Base-by-base conservation (phyloP, 2,797 vertebrate genomes). In the Calcarius lapponicus region DNA sequence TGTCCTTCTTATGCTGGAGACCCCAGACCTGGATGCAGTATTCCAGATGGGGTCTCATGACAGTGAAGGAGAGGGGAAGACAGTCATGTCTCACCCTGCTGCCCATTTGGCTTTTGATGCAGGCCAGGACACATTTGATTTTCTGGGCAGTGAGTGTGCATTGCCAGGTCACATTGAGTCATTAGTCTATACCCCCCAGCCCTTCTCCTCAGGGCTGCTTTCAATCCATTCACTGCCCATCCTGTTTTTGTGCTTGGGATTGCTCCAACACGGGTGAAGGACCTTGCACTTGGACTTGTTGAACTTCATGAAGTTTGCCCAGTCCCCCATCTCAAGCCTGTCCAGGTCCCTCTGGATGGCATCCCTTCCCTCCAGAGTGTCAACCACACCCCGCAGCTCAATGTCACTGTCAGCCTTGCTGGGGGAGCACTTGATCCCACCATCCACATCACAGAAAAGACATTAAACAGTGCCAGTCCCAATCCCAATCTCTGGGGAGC, bases 361-460 rank as follows among this genome's bases (percentile, higher is more conserved):
- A 47, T 17, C 11, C 34, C 25, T 78, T 71, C 26, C 25, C 58
- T 53, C 21, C 25, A 43, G 8, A 3, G 1, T 29, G 24, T n/a
- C 3, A 1, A 22, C 54, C 22, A 15, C 29, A 54, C 4, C 13
- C 17, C 31, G 40, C 13, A 47, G 15, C 4, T 51, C 2, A 0
- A 12, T 42, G 53, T 28, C 15, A 32, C 14, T 3, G 1, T 8
- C 73, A 72, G 3, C 18, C 40, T 47, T 48, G 9, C 20, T 60
- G 58, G 20, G 40, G 4, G 4, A 31, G 15, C 47, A n/a, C 12
- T n/a, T 47, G 18, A 24, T 72, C 28, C 28, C 47, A 24, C 32
- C 31, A 24, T 17, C 24, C 21, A 18, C 1, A 0, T 15, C 3
- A 13, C 47, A 11, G 3, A 53, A 15, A 81, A 60, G 45, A 31